Base-by-base conservation (phyloP, 2,113 vertebrate genomes). In the Ovis canadensis region DNA sequence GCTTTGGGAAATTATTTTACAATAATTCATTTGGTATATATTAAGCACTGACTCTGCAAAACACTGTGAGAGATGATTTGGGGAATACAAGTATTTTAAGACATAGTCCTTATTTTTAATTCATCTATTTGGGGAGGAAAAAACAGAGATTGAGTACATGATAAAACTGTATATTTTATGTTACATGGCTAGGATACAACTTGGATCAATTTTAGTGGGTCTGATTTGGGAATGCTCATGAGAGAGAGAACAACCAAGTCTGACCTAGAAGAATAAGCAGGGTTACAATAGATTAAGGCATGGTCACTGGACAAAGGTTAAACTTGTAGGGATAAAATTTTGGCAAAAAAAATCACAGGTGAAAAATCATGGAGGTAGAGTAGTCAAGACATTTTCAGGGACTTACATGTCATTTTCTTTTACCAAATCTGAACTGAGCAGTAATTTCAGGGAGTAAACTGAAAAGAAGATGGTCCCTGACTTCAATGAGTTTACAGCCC, bases 1-100 rank as follows among this genome's bases (percentile, higher is more conserved):
- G 14, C 29, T 71, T 89, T 45, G 40, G 92, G 45, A 89, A 98
- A 64, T 88, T 90, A 48, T 95, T 93, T 96, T 78, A 57, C 4
- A 84, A n/a, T 86, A 45, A 96, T 92, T 94, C 45, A 81, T 88
- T 93, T 59, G 45, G 31, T 88, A 29, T 21, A 64, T 77, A 40
- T 48, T 84, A 95, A 96, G 21, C 54, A 81, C 83, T n/a, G 52
- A 93, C 21, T 62, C 25, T 31, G 21, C 17, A 91, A 81, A 62
- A 21, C 80, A 78, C 12, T 84, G 3, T 84, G 52, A 95, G 29
- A 93, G 48, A 52, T 85, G 40, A 77, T 36, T 40, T 71, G 77
- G 4, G 19, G 8, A 74, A 87, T 71, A 64, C 15, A 33, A 60
- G 57, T 45, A 36, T 84, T 92, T 96, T 85, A 84, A 80, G 15